Evolutionary conservation across 2,888 invertebrate species (phyloP).

Genomic region (Drosophila leonis): DNA sequence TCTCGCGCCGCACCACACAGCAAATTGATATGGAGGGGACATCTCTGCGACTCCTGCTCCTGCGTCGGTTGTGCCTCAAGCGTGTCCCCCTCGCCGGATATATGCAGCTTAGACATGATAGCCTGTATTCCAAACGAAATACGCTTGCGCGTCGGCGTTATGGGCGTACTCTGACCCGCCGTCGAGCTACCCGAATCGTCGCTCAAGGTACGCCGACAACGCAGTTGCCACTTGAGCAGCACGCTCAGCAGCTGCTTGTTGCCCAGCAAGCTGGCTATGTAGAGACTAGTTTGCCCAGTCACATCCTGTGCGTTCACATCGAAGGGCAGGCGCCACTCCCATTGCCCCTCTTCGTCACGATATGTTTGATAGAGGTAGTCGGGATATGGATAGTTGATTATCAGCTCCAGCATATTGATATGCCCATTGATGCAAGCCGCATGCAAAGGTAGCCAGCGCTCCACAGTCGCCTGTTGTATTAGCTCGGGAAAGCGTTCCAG

Average conservation of each 20-base stretch:
- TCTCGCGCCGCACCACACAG: conserved; percentile 92
- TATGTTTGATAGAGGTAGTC: conserved; percentile 88
- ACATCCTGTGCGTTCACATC: conserved; percentile 96
- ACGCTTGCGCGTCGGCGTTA: conserved; percentile 87
- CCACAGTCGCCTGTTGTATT: conserved; percentile 94
- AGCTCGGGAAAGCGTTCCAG: conserved; percentile 94
- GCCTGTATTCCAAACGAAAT: conserved; percentile 95
- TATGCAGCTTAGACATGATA: conserved; percentile 93
- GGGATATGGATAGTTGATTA: conserved; percentile 94
- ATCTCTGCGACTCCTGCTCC: conserved; percentile 85
- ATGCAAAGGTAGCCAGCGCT: conserved; percentile 96
- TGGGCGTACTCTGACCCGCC: conserved; percentile 81
- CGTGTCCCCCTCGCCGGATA: conserved; percentile 86
- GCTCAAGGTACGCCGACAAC: conserved; percentile 85
- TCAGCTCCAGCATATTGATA: conserved; percentile 90
- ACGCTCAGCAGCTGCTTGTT: conserved; percentile 92
- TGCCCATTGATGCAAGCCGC: conserved; percentile 97
- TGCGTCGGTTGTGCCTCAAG: conserved; percentile 71
- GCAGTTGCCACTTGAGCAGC: conserved; percentile 90
- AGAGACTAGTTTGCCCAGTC: conserved; percentile 95
- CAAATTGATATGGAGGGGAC: conserved; percentile 91
- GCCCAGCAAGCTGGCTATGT: conserved; percentile 94
- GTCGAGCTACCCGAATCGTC: conserved; percentile 45
- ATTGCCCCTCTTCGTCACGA: conserved; percentile 90
- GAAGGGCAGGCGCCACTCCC: conserved; percentile 95